phyloP scores from a whole-genome alignment of 2,888 invertebrate genomes.

The Thymelicus acteon region DNA sequence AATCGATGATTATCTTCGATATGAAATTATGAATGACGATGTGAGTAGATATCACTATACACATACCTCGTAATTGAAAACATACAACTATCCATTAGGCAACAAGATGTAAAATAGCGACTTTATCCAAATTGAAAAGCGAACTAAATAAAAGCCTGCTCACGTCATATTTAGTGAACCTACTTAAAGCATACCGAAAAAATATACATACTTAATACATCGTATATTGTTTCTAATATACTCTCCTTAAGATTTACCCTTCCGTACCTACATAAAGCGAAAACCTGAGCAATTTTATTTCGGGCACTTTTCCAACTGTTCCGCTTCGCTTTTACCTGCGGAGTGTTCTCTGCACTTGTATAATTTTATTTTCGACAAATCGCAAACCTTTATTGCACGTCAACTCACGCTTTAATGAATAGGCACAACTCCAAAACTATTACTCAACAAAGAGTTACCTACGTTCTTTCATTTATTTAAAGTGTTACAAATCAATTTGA shows the following conservation, averaged over 20 bases:
- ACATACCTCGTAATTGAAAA: no score
- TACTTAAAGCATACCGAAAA: not conserved
- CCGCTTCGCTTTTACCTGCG: not conserved
- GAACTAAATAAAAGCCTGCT: no score
- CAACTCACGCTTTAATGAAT: not conserved
- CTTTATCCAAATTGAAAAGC: not conserved
- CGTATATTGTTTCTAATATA: not conserved
- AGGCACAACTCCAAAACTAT: not conserved
- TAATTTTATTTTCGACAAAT: conserved; percentile 9
- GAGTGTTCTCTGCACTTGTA: conserved; percentile 3
- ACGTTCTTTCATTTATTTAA: not conserved
- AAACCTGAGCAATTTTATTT: conserved; percentile 9
- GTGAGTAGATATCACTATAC: no score
- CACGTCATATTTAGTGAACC: not conserved
- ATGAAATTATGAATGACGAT: no score
- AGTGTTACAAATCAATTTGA: no score
- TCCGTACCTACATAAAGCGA: not conserved
- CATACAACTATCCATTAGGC: no score
- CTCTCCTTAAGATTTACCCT: conserved; percentile 1
- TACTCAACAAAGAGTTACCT: not conserved
- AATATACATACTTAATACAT: not conserved
- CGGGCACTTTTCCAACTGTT: conserved; percentile 13
- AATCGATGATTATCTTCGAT: no score
- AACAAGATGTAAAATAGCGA: no score
- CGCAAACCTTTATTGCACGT: not conserved